Evolutionary conservation across 92 coral and sea anemone species (phyloP).

Genomic region (Porites evermanni): DNA sequence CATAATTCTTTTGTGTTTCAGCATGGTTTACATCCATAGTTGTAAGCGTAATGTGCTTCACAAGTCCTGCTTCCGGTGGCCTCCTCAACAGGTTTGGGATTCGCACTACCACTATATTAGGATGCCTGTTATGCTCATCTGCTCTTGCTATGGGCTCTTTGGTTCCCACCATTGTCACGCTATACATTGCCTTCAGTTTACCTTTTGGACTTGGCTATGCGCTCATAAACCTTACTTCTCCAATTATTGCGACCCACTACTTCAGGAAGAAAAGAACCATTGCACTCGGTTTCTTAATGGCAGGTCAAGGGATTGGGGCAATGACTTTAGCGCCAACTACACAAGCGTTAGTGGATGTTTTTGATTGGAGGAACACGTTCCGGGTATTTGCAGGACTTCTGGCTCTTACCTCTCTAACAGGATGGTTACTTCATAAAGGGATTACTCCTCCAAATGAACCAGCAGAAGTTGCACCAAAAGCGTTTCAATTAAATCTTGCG

Average conservation of each 20-base stretch:
- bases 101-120: conserved; percentile 2
- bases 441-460: neutral
- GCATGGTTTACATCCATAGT: neutral
- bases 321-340: conserved; percentile 44
- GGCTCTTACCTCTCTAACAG: neutral
- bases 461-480: neutral
- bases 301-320: conserved; percentile 53
- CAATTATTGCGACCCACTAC: conserved; percentile 15
- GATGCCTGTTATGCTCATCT: conserved; percentile 1
- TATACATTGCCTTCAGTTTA: conserved; percentile 52
- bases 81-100: conserved; percentile 13
- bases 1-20: neutral
- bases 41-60: neutral
- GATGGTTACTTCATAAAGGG: conserved; percentile 13
- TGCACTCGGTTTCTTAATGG: conserved; percentile 51
- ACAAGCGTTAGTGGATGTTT: conserved; percentile 32
- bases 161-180: neutral
- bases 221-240: conserved; percentile 22
- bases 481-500: neutral
- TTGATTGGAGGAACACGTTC: conserved; percentile 58
- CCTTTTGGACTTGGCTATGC: conserved; percentile 50
- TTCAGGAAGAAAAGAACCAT: conserved; percentile 42
- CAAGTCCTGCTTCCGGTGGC: conserved; percentile 32
- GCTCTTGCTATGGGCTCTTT: conserved; percentile 27
- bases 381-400: conserved; percentile 51